Conservation (phyloP, 2,797 vertebrate genomes). For the Ptychadena robeensis region DNA sequence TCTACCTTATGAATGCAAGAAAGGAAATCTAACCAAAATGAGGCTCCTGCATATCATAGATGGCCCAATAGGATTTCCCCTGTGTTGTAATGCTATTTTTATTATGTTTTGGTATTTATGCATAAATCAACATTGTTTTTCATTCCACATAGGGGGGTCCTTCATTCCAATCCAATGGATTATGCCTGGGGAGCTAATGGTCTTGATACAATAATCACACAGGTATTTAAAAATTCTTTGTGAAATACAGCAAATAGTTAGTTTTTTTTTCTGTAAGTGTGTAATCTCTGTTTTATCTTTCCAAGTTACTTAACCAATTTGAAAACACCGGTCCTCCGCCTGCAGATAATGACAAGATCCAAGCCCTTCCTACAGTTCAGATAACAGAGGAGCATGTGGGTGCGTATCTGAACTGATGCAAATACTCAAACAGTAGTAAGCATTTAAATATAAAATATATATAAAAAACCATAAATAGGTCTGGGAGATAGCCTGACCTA, state of each 20-base stretch:
- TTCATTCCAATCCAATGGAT: conserved; percentile 98
- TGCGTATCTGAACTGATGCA: conserved; percentile 70
- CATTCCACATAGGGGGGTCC: conserved; percentile 83
- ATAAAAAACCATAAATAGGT: no score
- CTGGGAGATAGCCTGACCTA: no score
- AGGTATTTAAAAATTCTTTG: conserved; percentile 76
- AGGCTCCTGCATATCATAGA: no score
- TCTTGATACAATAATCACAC: conserved; percentile 95
- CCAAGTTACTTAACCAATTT: conserved; percentile 96
- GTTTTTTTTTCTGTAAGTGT: background rate
- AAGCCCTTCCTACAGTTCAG: conserved; percentile 89
- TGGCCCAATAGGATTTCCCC: no score
- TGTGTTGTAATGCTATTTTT: no score
- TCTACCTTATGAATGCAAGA: no score
- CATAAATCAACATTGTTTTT: no score
- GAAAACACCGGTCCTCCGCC: conserved; percentile 97
- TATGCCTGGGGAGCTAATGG: conserved; percentile 97
- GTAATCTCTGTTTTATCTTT: conserved; percentile 48
- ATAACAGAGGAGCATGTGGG: conserved; percentile 94
- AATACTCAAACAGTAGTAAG: no score
- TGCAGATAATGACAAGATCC: conserved; percentile 94
- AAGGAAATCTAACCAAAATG: no score
- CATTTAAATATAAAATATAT: no score
- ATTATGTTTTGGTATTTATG: no score
- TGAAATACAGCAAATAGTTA: background rate